Percentiles rank a stretch among this genome's conserved stretches.
Conservation (phyloP, 2,113 vertebrate species). For the Hiodon tergisus region DNA sequence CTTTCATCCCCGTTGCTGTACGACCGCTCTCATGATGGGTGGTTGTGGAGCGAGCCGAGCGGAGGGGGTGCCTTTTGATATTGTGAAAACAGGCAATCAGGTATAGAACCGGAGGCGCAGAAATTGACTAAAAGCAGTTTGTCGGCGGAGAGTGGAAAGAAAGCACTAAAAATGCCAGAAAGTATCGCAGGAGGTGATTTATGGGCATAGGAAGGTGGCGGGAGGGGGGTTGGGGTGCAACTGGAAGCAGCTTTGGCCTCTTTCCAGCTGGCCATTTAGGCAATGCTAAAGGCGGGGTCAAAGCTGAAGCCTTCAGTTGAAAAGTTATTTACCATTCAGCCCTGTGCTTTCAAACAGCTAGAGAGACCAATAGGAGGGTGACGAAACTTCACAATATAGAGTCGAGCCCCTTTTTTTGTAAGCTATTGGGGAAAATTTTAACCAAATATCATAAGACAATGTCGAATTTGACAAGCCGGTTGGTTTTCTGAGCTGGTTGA, state of each 20-base stretch:
- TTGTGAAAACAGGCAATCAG: not conserved
- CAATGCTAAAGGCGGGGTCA: not conserved
- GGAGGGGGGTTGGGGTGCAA: not conserved
- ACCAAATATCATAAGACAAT: no score
- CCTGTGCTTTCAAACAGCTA: not conserved
- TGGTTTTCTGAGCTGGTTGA: no score
- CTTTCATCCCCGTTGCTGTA: no score
- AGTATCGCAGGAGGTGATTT: not conserved
- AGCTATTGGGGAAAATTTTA: no score
- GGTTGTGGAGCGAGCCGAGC: not conserved
- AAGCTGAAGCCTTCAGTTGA: no score
- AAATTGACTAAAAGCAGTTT: not conserved
- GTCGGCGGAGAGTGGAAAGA: conserved; percentile 2
- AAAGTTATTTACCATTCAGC: not conserved
- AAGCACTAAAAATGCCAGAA: not conserved
- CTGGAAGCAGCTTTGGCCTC: not conserved
- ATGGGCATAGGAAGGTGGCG: no score
- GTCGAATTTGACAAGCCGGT: no score
- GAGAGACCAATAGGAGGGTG: not conserved
- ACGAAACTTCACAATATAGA: no score
- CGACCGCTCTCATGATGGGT: no score
- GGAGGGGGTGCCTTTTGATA: not conserved
- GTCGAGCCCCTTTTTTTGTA: no score
- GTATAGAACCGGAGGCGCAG: not conserved
- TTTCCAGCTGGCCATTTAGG: not conserved